Evolutionary conservation across 2,113 vertebrate species (phyloP).

Genomic region (Tachycineta bicolor): DNA sequence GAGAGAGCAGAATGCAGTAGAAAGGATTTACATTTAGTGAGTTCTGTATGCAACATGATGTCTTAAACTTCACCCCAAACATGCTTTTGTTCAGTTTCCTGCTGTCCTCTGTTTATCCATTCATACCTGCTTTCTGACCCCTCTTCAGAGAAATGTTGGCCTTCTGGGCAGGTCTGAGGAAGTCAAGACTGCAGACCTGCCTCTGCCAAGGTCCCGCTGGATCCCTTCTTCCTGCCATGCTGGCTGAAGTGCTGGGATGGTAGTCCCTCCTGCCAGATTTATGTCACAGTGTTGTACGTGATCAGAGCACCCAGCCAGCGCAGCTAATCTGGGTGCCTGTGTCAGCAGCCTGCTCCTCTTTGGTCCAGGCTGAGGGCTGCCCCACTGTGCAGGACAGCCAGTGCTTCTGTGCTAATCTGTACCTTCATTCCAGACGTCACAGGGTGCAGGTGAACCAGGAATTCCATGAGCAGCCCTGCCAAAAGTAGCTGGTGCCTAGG

Average conservation of each 20-base stretch:
- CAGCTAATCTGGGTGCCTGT: not conserved
- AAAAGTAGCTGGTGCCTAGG: not conserved
- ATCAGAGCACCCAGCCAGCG: not conserved
- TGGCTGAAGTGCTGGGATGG: not conserved
- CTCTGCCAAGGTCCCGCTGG: not conserved
- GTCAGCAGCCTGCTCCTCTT: not conserved
- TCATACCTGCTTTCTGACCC: not conserved
- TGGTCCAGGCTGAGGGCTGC: not conserved
- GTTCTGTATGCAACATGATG: not conserved
- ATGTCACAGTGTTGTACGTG: accelerated
- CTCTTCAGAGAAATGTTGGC: not conserved
- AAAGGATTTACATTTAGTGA: not conserved
- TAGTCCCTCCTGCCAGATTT: not conserved
- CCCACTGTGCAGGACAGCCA: not conserved
- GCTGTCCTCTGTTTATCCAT: not conserved
- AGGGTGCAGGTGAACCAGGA: not conserved
- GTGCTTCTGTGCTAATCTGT: not conserved
- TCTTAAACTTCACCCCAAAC: not conserved
- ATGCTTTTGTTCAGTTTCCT: not conserved
- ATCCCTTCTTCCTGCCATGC: not conserved
- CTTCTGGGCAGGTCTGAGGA: not conserved
- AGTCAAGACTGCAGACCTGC: not conserved
- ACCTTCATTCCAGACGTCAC: not conserved
- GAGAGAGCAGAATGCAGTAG: not conserved
- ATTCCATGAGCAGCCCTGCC: not conserved